Evolutionary conservation across 2,113 vertebrate species (phyloP).

Genomic region (Mandrillus leucophaeus): DNA sequence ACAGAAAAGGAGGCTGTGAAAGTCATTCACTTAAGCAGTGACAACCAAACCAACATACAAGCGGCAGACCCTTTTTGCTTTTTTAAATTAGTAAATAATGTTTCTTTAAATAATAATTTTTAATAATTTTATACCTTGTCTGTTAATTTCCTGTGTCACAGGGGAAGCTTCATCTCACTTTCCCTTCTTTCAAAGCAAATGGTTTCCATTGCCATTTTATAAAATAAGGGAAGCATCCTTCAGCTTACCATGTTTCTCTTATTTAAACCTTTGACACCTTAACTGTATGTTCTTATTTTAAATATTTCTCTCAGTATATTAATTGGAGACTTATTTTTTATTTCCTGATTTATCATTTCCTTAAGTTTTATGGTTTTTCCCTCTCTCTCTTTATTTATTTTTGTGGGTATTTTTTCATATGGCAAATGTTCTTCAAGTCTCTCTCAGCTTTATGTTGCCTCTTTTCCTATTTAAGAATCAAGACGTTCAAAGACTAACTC

Average conservation of each 20-base stretch:
- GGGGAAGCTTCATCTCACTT: neutral
- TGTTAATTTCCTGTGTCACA: neutral
- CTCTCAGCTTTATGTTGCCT: neutral
- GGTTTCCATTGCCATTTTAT: neutral
- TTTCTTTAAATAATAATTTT: neutral
- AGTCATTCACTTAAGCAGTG: too few relatives aligned
- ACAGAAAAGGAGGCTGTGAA: neutral
- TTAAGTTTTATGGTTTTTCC: neutral
- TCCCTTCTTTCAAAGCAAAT: neutral
- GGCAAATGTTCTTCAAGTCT: neutral
- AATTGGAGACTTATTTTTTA: neutral
- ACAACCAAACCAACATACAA: neutral
- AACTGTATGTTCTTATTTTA: neutral
- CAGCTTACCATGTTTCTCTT: neutral
- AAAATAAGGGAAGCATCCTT: neutral
- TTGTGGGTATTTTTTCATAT: neutral
- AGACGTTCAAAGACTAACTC: neutral
- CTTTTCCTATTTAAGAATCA: neutral
- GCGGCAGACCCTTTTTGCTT: accelerated
- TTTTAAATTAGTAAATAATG: neutral
- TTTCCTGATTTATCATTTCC: neutral
- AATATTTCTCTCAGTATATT: neutral
- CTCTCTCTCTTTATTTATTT: neutral
- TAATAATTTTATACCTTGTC: neutral
- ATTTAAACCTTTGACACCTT: neutral